phyloP scores from a whole-genome alignment of 2,888 invertebrate genomes.

The Tipula unca region DNA sequence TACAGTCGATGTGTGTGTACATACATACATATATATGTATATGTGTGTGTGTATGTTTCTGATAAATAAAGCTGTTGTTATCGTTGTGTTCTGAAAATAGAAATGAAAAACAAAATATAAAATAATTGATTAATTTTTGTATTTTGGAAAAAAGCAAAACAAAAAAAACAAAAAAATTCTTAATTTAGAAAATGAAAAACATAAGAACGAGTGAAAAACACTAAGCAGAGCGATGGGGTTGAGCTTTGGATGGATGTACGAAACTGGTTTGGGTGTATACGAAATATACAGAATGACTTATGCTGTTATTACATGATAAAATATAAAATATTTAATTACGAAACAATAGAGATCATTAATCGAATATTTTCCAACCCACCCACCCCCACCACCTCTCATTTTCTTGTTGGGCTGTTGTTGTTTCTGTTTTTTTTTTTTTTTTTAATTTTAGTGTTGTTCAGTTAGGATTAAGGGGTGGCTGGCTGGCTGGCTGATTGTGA shows the following conservation, averaged over 20 bases:
- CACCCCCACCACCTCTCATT: background rate
- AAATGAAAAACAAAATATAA: slow-evolving; percentile 1
- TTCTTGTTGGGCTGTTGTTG: background rate
- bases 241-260: no score
- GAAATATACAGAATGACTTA: background rate
- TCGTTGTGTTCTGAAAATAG: slow-evolving; percentile 14
- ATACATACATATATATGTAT: no score
- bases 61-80: slow-evolving; percentile 8
- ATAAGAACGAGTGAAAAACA: background rate
- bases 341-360: slow-evolving; percentile 14
- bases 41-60: background rate
- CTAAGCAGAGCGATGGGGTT: background rate
- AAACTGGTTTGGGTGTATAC: background rate
- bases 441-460: background rate
- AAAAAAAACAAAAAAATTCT: background rate
- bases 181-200: slow-evolving; percentile 2
- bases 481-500: slow-evolving; percentile 8
- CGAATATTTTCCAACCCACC: background rate
- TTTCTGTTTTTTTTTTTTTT: background rate
- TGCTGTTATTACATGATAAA: slow-evolving; percentile 14
- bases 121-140: slow-evolving; percentile 2
- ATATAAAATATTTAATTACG: slow-evolving; percentile 8
- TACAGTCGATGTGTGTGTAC: background rate
- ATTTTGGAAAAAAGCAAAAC: background rate
- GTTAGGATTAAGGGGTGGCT: slow-evolving; percentile 8